These are phyloP conservation scores for Diarsia brunnea DNA, from an alignment of 2,888 invertebrate species.

Conservation along the genomic window DNA sequence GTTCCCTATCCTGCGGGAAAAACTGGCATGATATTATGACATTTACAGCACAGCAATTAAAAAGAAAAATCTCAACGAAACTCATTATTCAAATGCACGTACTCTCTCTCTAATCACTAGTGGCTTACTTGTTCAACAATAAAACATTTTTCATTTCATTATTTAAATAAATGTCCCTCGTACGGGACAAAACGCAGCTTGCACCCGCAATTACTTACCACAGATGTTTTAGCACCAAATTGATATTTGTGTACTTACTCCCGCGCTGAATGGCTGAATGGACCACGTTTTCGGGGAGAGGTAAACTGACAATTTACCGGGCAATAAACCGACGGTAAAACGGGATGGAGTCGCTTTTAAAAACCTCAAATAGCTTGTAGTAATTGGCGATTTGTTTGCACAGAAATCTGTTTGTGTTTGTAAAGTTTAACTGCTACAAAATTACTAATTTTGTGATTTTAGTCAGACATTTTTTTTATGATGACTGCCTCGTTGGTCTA, in stretches of 20 bases:
- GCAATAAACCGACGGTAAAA: constrained; percentile 51
- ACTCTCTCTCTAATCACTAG: no score
- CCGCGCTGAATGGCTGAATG: constrained; percentile 36
- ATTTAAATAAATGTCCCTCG: constrained; percentile 42
- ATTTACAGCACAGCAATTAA: background rate
- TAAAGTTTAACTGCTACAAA: constrained; percentile 18
- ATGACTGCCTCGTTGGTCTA: no score
- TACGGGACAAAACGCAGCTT: constrained; percentile 27
- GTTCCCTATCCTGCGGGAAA: background rate
- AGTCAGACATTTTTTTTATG: no score
- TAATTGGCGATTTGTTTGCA: constrained; percentile 52
- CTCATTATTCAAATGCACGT: constrained; percentile 37
- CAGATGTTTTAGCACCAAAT: constrained; percentile 61
- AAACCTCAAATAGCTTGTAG: constrained; percentile 51
- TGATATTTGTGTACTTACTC: constrained; percentile 61
- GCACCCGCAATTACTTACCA: constrained; percentile 68
- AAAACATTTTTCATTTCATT: background rate
- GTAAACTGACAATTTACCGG: constrained; percentile 56
- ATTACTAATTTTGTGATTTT: no score
- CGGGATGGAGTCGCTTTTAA: constrained; percentile 36
- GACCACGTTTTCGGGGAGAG: constrained; percentile 20
- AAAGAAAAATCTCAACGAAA: background rate
- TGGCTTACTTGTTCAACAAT: no score
- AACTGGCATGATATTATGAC: background rate
- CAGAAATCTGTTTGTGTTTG: constrained; percentile 3